Evolutionary conservation across 2,888 invertebrate genomes (phyloP).

Genomic region (Mythimna loreyi): DNA sequence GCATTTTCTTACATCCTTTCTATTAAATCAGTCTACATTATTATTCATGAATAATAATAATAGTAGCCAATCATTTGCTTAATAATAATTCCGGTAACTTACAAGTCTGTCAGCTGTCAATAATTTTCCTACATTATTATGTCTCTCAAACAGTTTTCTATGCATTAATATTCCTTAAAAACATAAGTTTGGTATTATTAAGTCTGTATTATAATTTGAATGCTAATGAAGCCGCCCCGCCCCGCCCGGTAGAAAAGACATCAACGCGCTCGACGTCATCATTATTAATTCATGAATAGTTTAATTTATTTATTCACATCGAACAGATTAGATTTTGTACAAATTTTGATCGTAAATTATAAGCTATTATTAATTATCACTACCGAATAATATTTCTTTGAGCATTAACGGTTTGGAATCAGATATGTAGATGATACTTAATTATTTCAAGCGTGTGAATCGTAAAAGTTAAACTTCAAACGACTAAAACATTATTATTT

Average conservation of each 20-base stretch:
- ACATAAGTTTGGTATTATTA: constrained; percentile 19
- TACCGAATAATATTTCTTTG: constrained; percentile 15
- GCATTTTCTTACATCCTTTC: constrained; percentile 32
- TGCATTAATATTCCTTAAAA: constrained; percentile 24
- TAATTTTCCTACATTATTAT: constrained; percentile 47
- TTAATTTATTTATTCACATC: constrained; percentile 41
- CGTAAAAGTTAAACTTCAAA: constrained; percentile 6
- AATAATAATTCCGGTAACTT: constrained; percentile 8
- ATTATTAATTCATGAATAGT: constrained; percentile 38
- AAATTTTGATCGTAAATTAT: constrained; percentile 38
- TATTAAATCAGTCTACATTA: constrained; percentile 15
- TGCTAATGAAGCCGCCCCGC: constrained; percentile 52
- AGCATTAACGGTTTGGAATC: constrained; percentile 31
- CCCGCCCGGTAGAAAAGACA: constrained; percentile 77
- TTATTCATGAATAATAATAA: constrained; percentile 38
- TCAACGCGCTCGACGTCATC: constrained; percentile 78
- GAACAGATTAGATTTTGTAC: constrained; percentile 34
- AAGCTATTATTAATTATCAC: constrained; percentile 12
- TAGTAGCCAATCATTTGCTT: constrained; percentile 1
- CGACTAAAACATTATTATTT: constrained; percentile 35
- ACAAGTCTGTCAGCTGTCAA: constrained; percentile 31
- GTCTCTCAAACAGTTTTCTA: constrained; percentile 11
- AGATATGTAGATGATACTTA: constrained; percentile 42
- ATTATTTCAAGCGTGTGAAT: constrained; percentile 43
- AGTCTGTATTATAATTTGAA: constrained; percentile 36